phyloP scores from a whole-genome alignment of 2,113 vertebrate genomes.

The Alaudala cheleensis region DNA sequence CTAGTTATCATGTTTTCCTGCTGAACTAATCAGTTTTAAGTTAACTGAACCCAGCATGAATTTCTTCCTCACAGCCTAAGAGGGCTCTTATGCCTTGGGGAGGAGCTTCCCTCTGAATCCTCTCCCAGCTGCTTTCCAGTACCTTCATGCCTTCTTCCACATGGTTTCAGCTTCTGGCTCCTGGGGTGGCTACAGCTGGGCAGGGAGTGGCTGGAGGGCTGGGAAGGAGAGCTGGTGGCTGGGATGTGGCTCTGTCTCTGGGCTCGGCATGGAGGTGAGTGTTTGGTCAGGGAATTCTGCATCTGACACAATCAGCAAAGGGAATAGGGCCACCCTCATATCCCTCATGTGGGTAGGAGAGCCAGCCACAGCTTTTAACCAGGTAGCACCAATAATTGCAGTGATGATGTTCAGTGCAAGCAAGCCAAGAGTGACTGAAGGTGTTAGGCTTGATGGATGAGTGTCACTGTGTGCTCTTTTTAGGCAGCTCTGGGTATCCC shows the following conservation, averaged over 20 bases:
- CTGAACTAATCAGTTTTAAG: neutral
- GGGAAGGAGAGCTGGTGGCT: neutral
- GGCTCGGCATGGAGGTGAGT: rapidly evolving
- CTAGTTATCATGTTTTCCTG: neutral
- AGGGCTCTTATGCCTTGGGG: neutral
- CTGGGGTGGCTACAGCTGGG: neutral
- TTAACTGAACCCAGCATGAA: neutral
- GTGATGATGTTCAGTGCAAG: neutral
- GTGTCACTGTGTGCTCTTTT: neutral
- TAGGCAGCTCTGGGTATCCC: neutral
- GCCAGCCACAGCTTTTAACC: neutral
- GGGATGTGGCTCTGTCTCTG: neutral
- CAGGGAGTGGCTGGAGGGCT: rapidly evolving
- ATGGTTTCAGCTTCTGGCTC: neutral
- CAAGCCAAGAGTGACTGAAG: neutral
- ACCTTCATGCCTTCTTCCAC: neutral
- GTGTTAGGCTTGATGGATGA: neutral
- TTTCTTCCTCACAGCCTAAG: neutral
- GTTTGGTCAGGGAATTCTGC: neutral
- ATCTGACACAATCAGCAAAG: rapidly evolving
- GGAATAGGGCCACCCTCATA: neutral
- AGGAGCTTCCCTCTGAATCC: neutral
- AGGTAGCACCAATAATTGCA: neutral
- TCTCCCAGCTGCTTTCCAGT: neutral
- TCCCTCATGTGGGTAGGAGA: rapidly evolving